A percentile compares a stretch with the other conserved stretches of the same genome.
Evolutionary conservation across 1,140 invertebrate genomes (phyloP).

Genomic region (Solen grandis): DNA sequence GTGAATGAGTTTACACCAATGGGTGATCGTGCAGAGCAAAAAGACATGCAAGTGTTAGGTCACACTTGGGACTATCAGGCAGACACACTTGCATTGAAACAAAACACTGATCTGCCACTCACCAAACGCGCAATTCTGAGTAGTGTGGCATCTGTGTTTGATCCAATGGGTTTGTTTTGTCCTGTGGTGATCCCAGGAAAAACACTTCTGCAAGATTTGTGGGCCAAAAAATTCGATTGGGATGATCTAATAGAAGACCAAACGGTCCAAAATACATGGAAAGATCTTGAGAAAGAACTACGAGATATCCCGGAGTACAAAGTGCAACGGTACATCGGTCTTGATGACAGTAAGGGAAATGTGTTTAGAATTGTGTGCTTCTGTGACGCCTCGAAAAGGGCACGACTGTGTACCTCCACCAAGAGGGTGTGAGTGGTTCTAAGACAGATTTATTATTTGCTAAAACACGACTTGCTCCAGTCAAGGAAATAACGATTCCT

Average conservation of each 20-base stretch:
- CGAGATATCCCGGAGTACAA: neutral
- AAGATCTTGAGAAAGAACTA: neutral
- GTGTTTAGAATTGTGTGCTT: neutral
- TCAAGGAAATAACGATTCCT: neutral
- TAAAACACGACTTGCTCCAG: constrained; percentile 1
- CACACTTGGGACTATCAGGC: neutral
- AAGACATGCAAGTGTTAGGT: constrained; percentile 4
- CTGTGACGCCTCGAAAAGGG: neutral
- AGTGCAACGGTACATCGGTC: neutral
- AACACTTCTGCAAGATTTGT: constrained; percentile 10
- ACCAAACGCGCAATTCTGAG: neutral
- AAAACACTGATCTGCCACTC: neutral
- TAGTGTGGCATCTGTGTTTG: neutral
- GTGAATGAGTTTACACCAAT: neutral
- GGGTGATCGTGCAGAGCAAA: neutral
- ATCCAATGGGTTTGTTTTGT: constrained; percentile 7
- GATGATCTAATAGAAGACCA: constrained; percentile 10
- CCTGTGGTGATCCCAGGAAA: constrained; percentile 5
- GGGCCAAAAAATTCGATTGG: constrained; percentile 22
- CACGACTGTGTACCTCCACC: neutral
- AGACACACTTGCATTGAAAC: neutral
- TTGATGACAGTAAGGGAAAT: neutral
- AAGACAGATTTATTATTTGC: neutral
- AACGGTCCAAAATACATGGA: neutral
- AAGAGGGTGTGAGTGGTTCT: neutral